Conservation (phyloP, 2,113 vertebrate genomes). For the Rhineura floridana region DNA sequence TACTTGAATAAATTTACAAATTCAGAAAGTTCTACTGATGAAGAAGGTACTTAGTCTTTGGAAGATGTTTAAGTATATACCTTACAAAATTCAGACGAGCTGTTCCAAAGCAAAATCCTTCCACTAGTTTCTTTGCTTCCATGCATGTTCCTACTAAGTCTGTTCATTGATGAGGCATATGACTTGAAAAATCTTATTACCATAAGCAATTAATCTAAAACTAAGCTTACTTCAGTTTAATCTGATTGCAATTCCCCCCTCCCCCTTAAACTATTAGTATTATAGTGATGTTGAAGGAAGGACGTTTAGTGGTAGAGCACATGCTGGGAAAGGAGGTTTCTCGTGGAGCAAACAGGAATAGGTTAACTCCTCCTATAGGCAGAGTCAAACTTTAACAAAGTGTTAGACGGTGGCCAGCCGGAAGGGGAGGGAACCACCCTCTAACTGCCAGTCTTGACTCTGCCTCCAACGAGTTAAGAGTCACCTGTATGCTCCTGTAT, state of each 20-base stretch:
- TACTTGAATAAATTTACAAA: constrained; percentile 88
- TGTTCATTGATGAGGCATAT: not conserved
- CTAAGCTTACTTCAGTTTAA: not conserved
- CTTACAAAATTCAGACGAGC: not conserved
- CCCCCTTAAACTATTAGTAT: not conserved
- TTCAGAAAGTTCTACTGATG: constrained; percentile 96
- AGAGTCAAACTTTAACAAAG: no score
- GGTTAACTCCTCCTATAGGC: no score
- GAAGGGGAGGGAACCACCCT: no score
- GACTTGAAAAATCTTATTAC: not conserved
- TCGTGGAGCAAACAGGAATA: not conserved
- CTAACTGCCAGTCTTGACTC: no score
- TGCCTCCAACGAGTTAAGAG: no score
- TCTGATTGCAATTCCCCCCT: not conserved
- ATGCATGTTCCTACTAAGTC: not conserved
- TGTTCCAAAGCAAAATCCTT: not conserved
- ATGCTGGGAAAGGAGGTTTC: not conserved
- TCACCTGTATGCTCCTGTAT: no score
- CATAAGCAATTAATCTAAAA: not conserved
- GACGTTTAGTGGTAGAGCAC: not conserved
- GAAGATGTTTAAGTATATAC: not conserved
- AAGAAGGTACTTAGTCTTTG: constrained; percentile 85
- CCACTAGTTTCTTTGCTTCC: not conserved
- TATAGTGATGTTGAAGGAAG: not conserved
- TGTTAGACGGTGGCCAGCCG: no score